Evolutionary conservation across 2,797 vertebrate genomes (phyloP).

Genomic region (Leptoclinus maculatus): DNA sequence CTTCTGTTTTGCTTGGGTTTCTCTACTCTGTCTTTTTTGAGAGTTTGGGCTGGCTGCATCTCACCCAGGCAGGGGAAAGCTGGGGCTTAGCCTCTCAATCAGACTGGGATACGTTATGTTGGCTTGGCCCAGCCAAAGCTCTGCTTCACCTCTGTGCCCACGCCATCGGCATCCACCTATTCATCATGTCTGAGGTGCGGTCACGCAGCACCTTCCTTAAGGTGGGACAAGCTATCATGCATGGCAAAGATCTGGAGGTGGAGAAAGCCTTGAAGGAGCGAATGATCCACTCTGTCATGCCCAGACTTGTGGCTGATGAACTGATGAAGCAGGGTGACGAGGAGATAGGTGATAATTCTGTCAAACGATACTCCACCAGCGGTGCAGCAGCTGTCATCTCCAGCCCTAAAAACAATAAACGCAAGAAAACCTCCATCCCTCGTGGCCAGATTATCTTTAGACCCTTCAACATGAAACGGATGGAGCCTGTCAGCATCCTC

Average conservation of each 20-base stretch:
- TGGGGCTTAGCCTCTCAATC: constrained; percentile 59
- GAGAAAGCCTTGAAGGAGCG: constrained; percentile 99
- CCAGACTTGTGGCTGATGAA: constrained; percentile 94
- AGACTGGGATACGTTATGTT: constrained; percentile 83
- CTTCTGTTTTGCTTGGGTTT: constrained; percentile 92
- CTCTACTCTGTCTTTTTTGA: constrained; percentile 94
- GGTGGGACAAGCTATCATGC: constrained; percentile 98
- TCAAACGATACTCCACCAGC: constrained; percentile 93
- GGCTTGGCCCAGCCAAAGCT: constrained; percentile 89
- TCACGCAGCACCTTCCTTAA: constrained; percentile 98
- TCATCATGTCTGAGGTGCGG: constrained; percentile 98
- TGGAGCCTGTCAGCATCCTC: constrained; percentile 95
- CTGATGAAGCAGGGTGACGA: constrained; percentile 98
- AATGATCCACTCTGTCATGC: constrained; percentile 99
- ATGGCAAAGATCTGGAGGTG: constrained; percentile 98
- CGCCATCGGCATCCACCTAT: constrained; percentile 93
- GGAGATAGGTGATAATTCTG: constrained; percentile 90
- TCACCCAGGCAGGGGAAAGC: constrained; percentile 59
- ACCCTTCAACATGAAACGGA: constrained; percentile 99
- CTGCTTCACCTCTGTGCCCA: constrained; percentile 95
- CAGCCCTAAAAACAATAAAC: constrained; percentile 93
- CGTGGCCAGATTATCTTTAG: constrained; percentile 95
- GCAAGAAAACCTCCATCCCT: constrained; percentile 97
- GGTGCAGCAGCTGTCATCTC: constrained; percentile 90
- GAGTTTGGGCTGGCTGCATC: constrained; percentile 89